Evolutionary conservation across 2,797 vertebrate genomes (phyloP).

Genomic region (Muscicapa comitata): DNA sequence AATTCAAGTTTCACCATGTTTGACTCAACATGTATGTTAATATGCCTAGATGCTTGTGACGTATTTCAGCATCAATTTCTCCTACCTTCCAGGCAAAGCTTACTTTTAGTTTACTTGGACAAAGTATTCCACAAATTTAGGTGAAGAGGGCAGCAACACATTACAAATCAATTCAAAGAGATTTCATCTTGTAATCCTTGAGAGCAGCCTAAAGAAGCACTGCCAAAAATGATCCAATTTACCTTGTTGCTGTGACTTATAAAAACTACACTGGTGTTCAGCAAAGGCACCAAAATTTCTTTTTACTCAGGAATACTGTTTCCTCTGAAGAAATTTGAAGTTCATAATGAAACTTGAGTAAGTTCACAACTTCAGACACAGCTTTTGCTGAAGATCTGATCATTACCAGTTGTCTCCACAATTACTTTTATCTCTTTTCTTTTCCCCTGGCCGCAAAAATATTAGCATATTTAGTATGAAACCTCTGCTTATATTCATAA

Average conservation of each 20-base stretch:
- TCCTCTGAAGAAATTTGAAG: neutral
- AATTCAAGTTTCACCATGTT: neutral
- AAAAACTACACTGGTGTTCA: neutral
- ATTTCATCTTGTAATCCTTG: neutral
- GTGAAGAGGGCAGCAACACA: neutral
- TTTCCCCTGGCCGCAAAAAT: neutral
- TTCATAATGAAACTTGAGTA: too few species aligned
- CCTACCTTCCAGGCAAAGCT: neutral
- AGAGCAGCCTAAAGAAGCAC: neutral
- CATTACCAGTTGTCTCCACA: neutral
- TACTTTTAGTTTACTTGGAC: neutral
- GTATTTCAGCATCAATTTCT: neutral
- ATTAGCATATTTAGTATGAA: neutral
- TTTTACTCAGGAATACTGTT: neutral
- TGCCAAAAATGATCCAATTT: neutral
- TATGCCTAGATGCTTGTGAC: neutral
- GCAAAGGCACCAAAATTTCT: neutral
- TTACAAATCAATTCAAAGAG: neutral
- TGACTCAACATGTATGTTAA: neutral
- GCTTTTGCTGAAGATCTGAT: neutral
- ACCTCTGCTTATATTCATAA: neutral
- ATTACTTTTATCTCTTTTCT: neutral
- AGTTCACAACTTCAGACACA: neutral
- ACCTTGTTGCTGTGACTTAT: neutral
- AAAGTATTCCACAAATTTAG: neutral